phyloP scores from a whole-genome alignment of 2,113 vertebrate species.

The Dinomys branickii region DNA sequence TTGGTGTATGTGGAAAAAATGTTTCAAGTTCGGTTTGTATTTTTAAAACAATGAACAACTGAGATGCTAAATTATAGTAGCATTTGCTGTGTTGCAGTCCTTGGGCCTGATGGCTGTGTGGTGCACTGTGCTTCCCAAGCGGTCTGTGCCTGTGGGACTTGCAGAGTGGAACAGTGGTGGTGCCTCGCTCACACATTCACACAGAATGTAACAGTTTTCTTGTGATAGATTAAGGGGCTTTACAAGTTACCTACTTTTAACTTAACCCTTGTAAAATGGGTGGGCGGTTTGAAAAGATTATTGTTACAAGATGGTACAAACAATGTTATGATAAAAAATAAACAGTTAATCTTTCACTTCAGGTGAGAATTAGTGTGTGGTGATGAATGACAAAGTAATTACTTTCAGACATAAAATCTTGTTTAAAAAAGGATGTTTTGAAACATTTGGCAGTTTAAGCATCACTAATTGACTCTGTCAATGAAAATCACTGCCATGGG shows the following conservation, averaged over 20 bases:
- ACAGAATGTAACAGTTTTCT: neutral
- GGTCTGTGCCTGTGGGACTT: neutral
- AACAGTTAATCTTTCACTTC: neutral
- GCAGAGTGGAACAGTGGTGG: neutral
- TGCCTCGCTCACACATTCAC: neutral
- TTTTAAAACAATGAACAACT: neutral
- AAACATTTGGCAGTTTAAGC: constrained; percentile 54
- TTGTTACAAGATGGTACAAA: neutral
- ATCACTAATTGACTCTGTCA: neutral
- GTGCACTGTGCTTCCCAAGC: neutral
- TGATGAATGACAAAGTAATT: neutral
- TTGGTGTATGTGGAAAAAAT: neutral
- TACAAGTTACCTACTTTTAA: constrained; percentile 11
- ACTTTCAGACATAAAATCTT: neutral
- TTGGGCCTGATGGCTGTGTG: neutral
- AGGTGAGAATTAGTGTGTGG: neutral
- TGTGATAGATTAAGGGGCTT: neutral
- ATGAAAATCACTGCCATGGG: neutral
- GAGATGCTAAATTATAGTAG: neutral
- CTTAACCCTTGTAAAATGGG: neutral
- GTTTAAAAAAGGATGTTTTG: neutral
- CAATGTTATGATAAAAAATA: neutral
- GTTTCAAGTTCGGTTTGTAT: neutral
- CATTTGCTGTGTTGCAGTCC: neutral
- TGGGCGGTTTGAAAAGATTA: neutral